Evolutionary conservation across 1,140 invertebrate species (phyloP).

Genomic region (Zaprionus ghesquierei): DNA sequence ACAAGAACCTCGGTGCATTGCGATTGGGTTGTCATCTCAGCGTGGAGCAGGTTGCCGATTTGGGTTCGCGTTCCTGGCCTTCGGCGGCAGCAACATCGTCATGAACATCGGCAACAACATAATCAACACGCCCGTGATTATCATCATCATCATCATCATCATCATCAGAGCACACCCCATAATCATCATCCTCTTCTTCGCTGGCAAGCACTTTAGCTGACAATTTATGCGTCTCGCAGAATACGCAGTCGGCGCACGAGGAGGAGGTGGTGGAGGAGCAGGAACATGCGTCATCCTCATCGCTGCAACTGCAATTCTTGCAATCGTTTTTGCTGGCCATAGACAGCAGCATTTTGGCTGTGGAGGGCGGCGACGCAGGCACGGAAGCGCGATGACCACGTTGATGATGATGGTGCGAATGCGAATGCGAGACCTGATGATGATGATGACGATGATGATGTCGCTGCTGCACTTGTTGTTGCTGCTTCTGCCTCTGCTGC

Average conservation of each 20-base stretch:
- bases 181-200: background rate
- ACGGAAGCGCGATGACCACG: background rate
- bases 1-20: slow-evolving; percentile 74
- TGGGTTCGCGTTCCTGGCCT: slow-evolving; percentile 2
- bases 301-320: slow-evolving; percentile 47
- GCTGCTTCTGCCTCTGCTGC: slow-evolving; percentile 40
- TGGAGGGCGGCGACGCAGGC: slow-evolving; percentile 53
- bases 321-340: slow-evolving; percentile 46
- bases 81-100: slow-evolving; percentile 33
- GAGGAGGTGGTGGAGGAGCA: slow-evolving; percentile 45
- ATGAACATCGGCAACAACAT: slow-evolving; percentile 5
- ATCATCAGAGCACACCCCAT: no score
- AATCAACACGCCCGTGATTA: background rate
- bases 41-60: slow-evolving; percentile 33
- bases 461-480: slow-evolving; percentile 1
- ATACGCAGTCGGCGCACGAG: slow-evolving; percentile 31
- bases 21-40: slow-evolving; percentile 65
- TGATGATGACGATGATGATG: background rate
- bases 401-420: slow-evolving; percentile 10
- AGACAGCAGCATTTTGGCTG: slow-evolving; percentile 64
- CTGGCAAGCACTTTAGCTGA: slow-evolving; percentile 27
- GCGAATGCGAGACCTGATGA: background rate
- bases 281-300: slow-evolving; percentile 22
- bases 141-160: slow-evolving; percentile 2
- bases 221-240: slow-evolving; percentile 29